A percentile compares a stretch with the other conserved stretches of the same genome.
Conservation (phyloP, 2,797 vertebrate species). For the Sarcophilus harrisii region DNA sequence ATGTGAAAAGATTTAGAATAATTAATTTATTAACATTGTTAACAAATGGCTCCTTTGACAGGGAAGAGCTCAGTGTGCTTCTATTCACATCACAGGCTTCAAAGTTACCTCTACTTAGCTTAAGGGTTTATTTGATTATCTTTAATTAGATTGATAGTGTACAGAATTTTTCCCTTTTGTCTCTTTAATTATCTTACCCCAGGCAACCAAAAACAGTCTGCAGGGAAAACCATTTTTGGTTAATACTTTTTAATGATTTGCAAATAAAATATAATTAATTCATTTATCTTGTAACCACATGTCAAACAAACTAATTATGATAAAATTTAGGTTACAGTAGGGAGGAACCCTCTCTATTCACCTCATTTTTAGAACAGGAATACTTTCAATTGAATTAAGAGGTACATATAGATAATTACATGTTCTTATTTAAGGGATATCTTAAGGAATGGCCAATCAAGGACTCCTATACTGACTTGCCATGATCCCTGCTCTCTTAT, state of each 20-base stretch:
- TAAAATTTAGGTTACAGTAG: conserved; percentile 36
- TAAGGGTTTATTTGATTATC: conserved; percentile 6
- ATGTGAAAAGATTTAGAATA: neutral
- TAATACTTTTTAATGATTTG: conserved; percentile 48
- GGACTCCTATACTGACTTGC: neutral
- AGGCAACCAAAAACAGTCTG: conserved; percentile 51
- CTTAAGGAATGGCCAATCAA: neutral
- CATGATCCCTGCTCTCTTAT: neutral
- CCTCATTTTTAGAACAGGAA: neutral
- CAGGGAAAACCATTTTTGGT: conserved; percentile 55
- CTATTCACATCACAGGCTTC: neutral
- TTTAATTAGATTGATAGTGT: conserved; percentile 43
- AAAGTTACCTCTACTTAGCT: conserved; percentile 1
- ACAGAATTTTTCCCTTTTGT: conserved; percentile 16
- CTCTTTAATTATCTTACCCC: conserved; percentile 58
- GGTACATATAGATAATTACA: neutral
- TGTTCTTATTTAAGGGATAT: neutral
- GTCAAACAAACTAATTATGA: conserved; percentile 58
- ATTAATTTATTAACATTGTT: fast-evolving
- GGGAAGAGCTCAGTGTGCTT: conserved; percentile 1
- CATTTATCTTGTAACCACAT: conserved; percentile 64
- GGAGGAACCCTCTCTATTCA: neutral
- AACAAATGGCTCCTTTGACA: neutral
- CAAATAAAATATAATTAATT: conserved; percentile 69
- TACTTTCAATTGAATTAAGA: neutral